Percentiles rank a stretch among this genome's conserved stretches.
Evolutionary conservation across 2,113 vertebrate genomes (phyloP).

Genomic region (Austrofundulus limnaeus): DNA sequence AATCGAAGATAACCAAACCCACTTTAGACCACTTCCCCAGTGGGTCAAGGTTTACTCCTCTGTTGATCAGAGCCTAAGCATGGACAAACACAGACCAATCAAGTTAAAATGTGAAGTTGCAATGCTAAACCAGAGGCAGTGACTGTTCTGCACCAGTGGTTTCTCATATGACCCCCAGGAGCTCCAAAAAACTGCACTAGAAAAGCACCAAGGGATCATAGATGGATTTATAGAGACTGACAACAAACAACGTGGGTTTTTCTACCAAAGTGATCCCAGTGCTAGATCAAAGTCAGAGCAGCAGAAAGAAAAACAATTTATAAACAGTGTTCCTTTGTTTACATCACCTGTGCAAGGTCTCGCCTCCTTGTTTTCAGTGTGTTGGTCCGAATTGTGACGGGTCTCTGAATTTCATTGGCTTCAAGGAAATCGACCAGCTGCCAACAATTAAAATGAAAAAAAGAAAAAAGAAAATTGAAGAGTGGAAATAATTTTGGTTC

Average conservation of each 20-base stretch:
- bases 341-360: conserved; percentile 91
- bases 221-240: too few relatives aligned
- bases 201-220: too few relatives aligned
- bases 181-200: too few relatives aligned
- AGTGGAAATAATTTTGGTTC: too few relatives aligned
- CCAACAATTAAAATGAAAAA: conserved; percentile 6
- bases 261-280: too few relatives aligned
- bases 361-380: conserved; percentile 93
- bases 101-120: background rate
- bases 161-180: too few relatives aligned
- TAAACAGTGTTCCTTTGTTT: background rate
- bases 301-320: too few relatives aligned
- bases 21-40: conserved; percentile 98
- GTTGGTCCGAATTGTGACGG: conserved; percentile 93
- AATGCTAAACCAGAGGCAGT: too few relatives aligned
- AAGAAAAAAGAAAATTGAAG: too few relatives aligned
- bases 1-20: conserved; percentile 92
- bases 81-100: background rate
- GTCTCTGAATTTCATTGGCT: conserved; percentile 93
- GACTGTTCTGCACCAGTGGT: too few relatives aligned
- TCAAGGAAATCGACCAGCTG: conserved; percentile 95
- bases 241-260: too few relatives aligned
- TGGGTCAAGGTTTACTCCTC: conserved; percentile 95
- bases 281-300: too few relatives aligned
- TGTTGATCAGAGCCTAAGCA: conserved; percentile 91